Percentiles rank a stretch among this genome's conserved stretches.
Evolutionary conservation across 2,113 vertebrate species (phyloP).

Genomic region (Barbus barbus): DNA sequence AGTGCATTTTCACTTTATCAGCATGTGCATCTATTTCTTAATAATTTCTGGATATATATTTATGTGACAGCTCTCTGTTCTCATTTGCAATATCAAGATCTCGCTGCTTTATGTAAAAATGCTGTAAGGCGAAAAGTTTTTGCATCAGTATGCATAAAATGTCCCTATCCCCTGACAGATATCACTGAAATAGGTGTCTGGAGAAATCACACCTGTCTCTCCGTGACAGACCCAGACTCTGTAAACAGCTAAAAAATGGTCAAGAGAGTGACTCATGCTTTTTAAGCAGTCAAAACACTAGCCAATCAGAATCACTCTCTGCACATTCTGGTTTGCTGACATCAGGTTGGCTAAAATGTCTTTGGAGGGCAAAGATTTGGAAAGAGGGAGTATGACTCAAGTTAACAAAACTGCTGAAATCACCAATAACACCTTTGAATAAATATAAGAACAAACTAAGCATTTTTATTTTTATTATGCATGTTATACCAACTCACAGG

Average conservation of each 20-base stretch:
- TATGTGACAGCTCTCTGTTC: not conserved
- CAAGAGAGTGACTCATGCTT: not conserved
- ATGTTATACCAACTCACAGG: too few species aligned
- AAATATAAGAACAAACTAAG: not conserved
- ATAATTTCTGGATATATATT: not conserved
- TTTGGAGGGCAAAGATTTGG: not conserved
- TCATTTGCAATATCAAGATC: not conserved
- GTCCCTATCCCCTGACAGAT: too few species aligned
- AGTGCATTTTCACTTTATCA: not conserved
- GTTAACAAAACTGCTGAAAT: not conserved
- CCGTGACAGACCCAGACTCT: not conserved
- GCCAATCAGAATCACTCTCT: not conserved
- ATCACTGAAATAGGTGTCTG: too few species aligned
- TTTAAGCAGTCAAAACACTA: not conserved
- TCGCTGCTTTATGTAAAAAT: not conserved
- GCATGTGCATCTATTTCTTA: not conserved
- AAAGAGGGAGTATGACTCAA: not conserved
- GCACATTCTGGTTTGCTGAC: not conserved
- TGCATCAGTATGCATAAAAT: not conserved
- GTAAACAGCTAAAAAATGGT: not conserved
- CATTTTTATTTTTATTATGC: too few species aligned
- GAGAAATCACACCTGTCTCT: not conserved
- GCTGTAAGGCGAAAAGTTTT: not conserved
- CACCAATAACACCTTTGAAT: not conserved
- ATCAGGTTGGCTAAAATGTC: not conserved